Evolutionary conservation across 1,140 invertebrate genomes (phyloP).

Genomic region (Nephila pilipes): DNA sequence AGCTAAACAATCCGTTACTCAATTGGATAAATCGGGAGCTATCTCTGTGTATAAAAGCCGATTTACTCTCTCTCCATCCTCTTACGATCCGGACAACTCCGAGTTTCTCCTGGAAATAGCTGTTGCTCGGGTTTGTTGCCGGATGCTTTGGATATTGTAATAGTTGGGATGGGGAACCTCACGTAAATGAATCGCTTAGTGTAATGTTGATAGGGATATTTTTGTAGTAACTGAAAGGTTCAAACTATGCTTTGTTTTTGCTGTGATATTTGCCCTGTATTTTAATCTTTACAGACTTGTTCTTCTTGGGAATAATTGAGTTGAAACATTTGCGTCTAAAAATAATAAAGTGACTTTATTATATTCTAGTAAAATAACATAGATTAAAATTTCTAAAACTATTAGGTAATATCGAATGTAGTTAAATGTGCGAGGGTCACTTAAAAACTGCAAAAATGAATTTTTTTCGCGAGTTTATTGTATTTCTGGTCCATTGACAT

Average conservation of each 20-base stretch:
- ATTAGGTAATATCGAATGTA: no score
- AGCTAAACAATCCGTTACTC: conserved; percentile 61
- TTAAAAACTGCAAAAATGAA: no score
- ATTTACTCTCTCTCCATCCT: conserved; percentile 33
- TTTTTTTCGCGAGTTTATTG: no score
- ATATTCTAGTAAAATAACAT: no score
- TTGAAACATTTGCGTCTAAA: no score
- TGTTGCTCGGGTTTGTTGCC: background rate
- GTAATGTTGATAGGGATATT: background rate
- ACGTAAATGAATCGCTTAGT: background rate
- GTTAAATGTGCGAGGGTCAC: no score
- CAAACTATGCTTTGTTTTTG: background rate
- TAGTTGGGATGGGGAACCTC: background rate
- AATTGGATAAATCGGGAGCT: conserved; percentile 33
- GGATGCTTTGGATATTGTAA: background rate
- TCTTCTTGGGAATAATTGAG: no score
- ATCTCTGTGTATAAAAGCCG: conserved; percentile 55
- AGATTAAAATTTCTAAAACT: no score
- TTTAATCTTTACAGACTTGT: no score
- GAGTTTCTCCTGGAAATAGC: background rate
- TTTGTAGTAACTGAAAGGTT: background rate
- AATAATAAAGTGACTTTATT: no score
- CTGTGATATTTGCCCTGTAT: no score
- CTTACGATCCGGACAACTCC: background rate
- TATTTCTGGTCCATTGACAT: no score